Evolutionary conservation across 2,888 invertebrate species (phyloP).

Genomic region (Xanthia icteritia): DNA sequence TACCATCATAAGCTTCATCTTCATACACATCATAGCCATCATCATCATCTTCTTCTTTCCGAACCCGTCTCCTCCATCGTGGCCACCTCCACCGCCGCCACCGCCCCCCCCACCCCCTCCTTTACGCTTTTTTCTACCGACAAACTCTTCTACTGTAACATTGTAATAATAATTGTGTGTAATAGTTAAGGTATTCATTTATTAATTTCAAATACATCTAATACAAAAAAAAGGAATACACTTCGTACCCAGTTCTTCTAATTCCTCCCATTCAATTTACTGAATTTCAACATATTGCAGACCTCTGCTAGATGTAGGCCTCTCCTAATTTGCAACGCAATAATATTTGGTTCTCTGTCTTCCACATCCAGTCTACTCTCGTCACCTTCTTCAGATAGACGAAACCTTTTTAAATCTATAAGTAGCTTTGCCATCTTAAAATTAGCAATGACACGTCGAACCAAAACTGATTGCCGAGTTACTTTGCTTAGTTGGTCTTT

Average conservation of each 20-base stretch:
- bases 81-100: conserved; percentile 77
- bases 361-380: not conserved
- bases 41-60: conserved; percentile 91
- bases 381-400: too few relatives aligned
- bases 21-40: conserved; percentile 92
- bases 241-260: not conserved
- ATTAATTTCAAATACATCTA: not conserved
- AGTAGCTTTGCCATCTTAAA: not conserved
- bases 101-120: conserved; percentile 82
- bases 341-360: not conserved
- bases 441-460: not conserved
- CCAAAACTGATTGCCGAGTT: not conserved
- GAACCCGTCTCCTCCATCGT: conserved; percentile 79
- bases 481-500: not conserved
- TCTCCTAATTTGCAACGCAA: not conserved
- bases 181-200: not conserved
- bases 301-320: not conserved
- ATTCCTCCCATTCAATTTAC: not conserved
- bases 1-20: conserved; percentile 91
- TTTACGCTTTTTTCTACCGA: conserved; percentile 85
- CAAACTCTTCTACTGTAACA: conserved; percentile 82
- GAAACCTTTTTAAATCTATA: not conserved
- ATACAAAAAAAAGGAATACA: not conserved
- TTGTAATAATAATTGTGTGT: not conserved
- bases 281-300: not conserved